phyloP scores from a whole-genome alignment of 1,140 invertebrate species.

The Cydia fagiglandana region DNA sequence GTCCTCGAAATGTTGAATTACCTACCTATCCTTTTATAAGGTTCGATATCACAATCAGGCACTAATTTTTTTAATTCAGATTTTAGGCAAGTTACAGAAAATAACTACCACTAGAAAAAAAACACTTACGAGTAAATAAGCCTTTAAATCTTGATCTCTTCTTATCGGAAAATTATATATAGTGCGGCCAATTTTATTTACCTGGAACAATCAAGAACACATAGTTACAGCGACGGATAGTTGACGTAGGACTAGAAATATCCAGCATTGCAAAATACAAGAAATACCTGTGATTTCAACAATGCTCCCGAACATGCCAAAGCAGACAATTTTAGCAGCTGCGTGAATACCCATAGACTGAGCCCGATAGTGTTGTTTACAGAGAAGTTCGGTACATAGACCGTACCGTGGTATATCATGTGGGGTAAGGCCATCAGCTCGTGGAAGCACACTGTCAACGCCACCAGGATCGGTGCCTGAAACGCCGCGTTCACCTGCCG shows the following conservation, averaged over 20 bases:
- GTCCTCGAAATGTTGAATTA: too few species aligned
- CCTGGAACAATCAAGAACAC: neutral
- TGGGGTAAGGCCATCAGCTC: neutral
- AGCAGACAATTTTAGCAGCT: neutral
- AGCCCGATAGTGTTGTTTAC: neutral
- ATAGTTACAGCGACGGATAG: neutral
- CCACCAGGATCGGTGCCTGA: neutral
- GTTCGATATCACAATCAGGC: too few species aligned
- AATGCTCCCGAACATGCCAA: neutral
- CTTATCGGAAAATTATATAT: neutral
- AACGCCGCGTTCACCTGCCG: slow-evolving; percentile 1
- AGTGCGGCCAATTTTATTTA: neutral
- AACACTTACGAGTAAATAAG: neutral
- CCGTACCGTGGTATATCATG: neutral
- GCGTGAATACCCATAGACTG: neutral
- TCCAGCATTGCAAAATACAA: neutral
- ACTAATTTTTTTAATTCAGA: too few species aligned
- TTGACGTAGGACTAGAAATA: too few species aligned
- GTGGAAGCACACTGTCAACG: neutral
- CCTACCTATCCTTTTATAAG: too few species aligned
- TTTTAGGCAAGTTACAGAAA: too few species aligned
- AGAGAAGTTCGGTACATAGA: neutral
- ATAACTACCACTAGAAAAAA: neutral
- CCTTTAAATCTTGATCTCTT: neutral
- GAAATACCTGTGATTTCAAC: slow-evolving; percentile 4